Conservation (phyloP, 2,113 vertebrate genomes). For the Climacteris rufus region DNA sequence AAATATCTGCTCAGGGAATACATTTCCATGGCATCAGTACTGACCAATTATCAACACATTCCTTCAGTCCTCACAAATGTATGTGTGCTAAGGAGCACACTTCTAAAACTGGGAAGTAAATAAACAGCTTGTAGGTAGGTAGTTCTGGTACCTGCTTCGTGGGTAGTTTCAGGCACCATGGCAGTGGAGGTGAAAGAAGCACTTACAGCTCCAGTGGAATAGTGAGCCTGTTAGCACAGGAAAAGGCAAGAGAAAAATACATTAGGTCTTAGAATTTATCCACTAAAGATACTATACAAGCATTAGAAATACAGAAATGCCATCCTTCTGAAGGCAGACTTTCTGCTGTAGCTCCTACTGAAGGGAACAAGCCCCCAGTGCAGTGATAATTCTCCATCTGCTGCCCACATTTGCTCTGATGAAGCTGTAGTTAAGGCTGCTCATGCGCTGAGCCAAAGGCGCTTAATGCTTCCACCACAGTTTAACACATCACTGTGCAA, state of each 20-base stretch:
- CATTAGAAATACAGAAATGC: not conserved
- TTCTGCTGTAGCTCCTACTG: not conserved
- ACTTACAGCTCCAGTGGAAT: slow-evolving; percentile 93
- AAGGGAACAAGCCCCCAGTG: not conserved
- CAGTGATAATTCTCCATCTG: not conserved
- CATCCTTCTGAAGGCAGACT: not conserved
- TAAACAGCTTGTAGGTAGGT: not conserved
- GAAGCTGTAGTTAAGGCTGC: not conserved
- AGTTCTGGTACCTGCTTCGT: slow-evolving; percentile 85
- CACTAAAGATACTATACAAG: not conserved
- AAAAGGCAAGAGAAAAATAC: not conserved
- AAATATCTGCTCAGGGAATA: not conserved
- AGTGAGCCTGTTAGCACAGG: slow-evolving; percentile 84
- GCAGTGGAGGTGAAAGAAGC: slow-evolving; percentile 97
- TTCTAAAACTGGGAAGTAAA: not conserved
- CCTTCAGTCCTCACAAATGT: not conserved
- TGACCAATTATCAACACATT: not conserved
- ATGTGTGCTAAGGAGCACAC: not conserved
- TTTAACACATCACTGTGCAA: not conserved
- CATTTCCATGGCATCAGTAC: not conserved
- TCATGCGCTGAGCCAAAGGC: not conserved
- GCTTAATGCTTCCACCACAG: not conserved
- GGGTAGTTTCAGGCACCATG: slow-evolving; percentile 89
- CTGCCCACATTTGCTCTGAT: not conserved
- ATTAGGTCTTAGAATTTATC: not conserved